These are phyloP conservation scores for Carcharodon carcharias DNA, from an alignment of 2,797 vertebrate genomes.

Conservation along the genomic window DNA sequence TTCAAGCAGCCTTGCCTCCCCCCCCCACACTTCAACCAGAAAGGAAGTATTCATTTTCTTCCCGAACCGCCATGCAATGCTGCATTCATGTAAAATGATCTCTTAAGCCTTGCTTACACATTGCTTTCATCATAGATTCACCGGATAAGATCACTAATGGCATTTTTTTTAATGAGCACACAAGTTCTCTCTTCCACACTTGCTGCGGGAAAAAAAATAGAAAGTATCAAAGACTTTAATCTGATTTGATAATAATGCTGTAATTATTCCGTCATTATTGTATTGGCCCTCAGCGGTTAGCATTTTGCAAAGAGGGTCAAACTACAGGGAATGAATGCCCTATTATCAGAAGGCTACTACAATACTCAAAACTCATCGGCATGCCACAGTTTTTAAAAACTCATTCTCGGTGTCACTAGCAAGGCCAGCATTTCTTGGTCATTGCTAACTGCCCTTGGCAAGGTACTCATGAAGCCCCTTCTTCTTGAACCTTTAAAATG, in stretches of 20 bases:
- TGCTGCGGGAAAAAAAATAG: background rate
- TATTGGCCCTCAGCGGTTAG: background rate
- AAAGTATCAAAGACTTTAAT: background rate
- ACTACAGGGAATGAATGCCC: background rate
- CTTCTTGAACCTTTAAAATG: background rate
- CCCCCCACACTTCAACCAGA: background rate
- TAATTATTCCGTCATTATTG: background rate
- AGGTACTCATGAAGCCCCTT: background rate
- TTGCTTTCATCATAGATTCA: background rate
- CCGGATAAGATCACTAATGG: background rate
- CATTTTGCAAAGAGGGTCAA: background rate
- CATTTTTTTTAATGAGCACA: constrained; percentile 3
- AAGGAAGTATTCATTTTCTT: constrained; percentile 5
- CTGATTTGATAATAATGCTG: background rate
- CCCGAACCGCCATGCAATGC: background rate
- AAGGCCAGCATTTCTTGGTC: background rate
- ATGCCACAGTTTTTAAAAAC: too few relatives aligned
- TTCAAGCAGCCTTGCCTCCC: background rate
- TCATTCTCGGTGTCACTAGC: too few relatives aligned
- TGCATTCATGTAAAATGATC: constrained; percentile 26
- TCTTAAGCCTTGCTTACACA: background rate
- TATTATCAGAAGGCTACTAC: background rate
- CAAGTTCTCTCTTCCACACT: background rate
- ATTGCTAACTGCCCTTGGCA: background rate
- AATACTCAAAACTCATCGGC: background rate